phyloP scores from a whole-genome alignment of 1,140 invertebrate species.

The Eubasilissa regina region DNA sequence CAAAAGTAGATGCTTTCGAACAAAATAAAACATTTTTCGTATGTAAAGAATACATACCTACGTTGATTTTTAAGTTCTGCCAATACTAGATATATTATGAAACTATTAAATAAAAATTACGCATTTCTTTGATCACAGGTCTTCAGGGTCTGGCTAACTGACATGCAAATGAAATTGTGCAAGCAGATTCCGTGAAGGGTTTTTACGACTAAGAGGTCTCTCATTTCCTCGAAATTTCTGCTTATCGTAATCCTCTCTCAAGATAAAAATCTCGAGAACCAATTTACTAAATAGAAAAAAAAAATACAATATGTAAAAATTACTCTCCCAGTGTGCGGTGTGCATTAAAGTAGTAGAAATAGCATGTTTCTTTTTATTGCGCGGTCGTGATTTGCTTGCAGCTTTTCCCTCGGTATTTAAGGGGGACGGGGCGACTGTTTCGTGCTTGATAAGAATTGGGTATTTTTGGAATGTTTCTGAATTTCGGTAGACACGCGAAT shows the following conservation, averaged over 20 bases:
- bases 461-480: conserved; percentile 20
- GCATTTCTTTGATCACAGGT: too few species aligned
- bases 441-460: not conserved
- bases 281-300: not conserved
- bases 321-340: not conserved
- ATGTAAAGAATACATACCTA: too few species aligned
- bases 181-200: too few species aligned
- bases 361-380: not conserved
- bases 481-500: conserved; percentile 14
- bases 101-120: too few species aligned
- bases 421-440: not conserved
- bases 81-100: too few species aligned
- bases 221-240: conserved; percentile 6
- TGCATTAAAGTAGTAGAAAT: not conserved
- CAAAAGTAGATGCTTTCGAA: too few species aligned
- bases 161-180: too few species aligned
- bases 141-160: too few species aligned
- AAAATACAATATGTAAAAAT: not conserved
- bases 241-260: not conserved
- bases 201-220: not conserved
- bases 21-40: too few species aligned
- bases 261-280: conserved; percentile 4
- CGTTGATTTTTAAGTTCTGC: too few species aligned
- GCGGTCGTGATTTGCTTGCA: not conserved
- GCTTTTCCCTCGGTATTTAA: not conserved